Evolutionary conservation across 2,797 vertebrate species (phyloP), one percentile per base, ranked within the genome.

Genomic region (Chelon auratus): DNA sequence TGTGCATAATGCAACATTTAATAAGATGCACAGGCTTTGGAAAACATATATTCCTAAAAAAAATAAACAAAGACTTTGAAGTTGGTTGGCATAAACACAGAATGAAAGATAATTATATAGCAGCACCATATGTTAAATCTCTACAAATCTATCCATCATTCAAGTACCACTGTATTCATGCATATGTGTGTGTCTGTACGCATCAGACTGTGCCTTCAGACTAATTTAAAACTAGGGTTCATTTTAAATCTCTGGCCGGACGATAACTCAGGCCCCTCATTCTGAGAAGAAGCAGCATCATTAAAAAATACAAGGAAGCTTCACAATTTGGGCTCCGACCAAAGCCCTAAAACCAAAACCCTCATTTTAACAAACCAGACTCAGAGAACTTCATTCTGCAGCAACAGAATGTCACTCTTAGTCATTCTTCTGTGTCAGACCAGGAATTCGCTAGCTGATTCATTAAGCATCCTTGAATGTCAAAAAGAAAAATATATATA

Each of bases 41-140:
- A 80, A 82, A 81, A 68, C 52, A 73, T 77, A 83, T 67, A 80
- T 62, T 67, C 48, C 68, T 73, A 48, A 81, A 82, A 85, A 77
- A 85, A 77, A 85, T 37, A 78, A 84, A 90, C 73, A 83, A 74
- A 83, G 58, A 82, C 85, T 89, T 90, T 90, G 79, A 89, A 85
- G 85, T 78, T 52, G 47, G 67, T 72, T n/a, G 36, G 51, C 24
- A 71, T 55, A 80, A 88, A 86, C 64, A 81, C 58, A 75, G 80
- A 69, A 76, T 61, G 57, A 78, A 84, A 78, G 77, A 64, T 84
- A 82, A 83, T 89, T 78, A 78, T 9, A 17, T 39, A 63, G 65
- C 75, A 84, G 62, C 77, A 83, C 63, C 72, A 72, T 80, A 62
- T 78, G 61, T 70, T 79, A 17, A 37, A 69, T 79, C 33, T 60